Percentiles rank a stretch among this genome's conserved stretches.
phyloP scores from a whole-genome alignment of 2,797 vertebrate species.

The Takifugu ocellatus region DNA sequence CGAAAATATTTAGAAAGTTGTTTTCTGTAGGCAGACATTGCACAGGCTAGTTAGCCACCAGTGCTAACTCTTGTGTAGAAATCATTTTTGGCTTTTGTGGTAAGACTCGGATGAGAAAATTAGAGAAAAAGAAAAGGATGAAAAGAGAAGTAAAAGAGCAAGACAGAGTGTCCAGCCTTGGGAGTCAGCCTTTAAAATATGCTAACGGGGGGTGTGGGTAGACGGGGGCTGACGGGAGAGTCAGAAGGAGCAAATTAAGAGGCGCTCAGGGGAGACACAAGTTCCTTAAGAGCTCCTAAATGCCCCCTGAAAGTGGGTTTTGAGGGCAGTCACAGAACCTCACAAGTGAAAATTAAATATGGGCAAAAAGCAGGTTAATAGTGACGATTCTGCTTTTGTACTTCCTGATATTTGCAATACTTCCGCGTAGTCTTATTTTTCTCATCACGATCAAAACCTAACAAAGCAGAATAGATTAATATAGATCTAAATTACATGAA shows the following conservation, averaged over 20 bases:
- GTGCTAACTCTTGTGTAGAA: no score
- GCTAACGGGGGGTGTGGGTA: conserved; percentile 55
- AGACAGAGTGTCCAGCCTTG: conserved; percentile 41
- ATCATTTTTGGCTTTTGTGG: no score
- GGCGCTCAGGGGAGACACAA: conserved; percentile 40
- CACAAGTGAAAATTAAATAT: conserved; percentile 17
- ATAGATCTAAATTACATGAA: background rate
- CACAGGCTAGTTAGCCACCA: no score
- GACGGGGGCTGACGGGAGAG: conserved; percentile 54
- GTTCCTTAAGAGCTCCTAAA: conserved; percentile 26
- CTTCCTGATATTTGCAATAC: background rate
- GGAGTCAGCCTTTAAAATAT: conserved; percentile 59
- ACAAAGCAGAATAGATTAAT: background rate
- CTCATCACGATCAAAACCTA: no score
- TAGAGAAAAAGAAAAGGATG: conserved; percentile 27
- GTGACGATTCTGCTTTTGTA: background rate
- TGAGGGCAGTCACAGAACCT: conserved; percentile 24
- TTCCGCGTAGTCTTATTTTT: no score
- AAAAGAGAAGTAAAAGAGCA: conserved; percentile 17
- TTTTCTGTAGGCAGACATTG: no score
- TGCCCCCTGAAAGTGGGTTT: conserved; percentile 43
- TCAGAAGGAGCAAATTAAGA: conserved; percentile 43
- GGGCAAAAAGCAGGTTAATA: background rate
- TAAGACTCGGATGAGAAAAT: no score
- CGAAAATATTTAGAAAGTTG: no score